Evolutionary conservation across 2,113 vertebrate species (phyloP).

Genomic region (Vulpes vulpes): DNA sequence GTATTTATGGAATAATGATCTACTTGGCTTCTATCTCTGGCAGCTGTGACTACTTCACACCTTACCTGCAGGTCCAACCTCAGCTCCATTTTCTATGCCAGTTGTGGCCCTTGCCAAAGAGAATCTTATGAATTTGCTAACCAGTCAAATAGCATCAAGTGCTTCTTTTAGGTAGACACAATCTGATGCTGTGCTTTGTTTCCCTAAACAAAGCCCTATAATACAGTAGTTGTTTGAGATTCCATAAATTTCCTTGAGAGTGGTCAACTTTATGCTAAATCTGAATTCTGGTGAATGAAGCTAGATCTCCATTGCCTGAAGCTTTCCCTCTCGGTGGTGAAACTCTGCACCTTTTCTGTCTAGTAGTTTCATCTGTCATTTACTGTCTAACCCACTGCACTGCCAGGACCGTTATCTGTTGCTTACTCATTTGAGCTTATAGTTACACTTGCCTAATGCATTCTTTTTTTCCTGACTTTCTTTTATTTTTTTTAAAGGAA

Average conservation of each 20-base stretch:
- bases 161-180: background rate
- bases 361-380: background rate
- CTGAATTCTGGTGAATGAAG: background rate
- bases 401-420: background rate
- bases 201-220: background rate
- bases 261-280: background rate
- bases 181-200: background rate
- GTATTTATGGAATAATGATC: constrained; percentile 68
- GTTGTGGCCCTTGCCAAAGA: background rate
- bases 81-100: constrained; percentile 11
- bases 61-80: constrained; percentile 23
- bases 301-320: background rate
- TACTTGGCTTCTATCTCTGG: constrained; percentile 52
- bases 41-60: constrained; percentile 69
- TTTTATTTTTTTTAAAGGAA: background rate
- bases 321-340: background rate
- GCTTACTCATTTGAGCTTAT: background rate
- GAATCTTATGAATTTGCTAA: background rate
- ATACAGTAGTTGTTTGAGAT: background rate
- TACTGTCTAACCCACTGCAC: fast-evolving
- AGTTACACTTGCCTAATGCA: background rate
- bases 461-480: background rate
- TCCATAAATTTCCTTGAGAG: background rate
- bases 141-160: background rate
- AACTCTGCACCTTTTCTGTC: too few species aligned